Conservation (phyloP, 37 sponge, comb jelly and placozoan species). For the Corticium candelabrum region DNA sequence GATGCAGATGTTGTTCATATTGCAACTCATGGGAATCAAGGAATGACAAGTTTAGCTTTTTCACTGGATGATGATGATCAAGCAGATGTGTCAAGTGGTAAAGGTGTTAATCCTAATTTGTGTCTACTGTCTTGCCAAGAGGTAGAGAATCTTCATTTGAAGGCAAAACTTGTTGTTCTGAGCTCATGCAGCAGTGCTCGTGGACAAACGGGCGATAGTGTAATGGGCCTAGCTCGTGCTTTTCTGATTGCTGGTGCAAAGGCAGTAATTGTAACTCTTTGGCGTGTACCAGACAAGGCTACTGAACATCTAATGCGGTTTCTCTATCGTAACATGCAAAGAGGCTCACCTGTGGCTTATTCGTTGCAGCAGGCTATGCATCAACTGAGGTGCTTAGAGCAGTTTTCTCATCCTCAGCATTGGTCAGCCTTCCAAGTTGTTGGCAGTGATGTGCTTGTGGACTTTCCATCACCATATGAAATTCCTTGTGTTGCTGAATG, state of each 20-base stretch:
- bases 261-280: constrained; percentile 56
- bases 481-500: no score
- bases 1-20: not conserved
- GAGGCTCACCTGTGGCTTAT: constrained; percentile 23
- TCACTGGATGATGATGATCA: no score
- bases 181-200: no score
- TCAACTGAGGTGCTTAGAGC: constrained; percentile 48
- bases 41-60: no score
- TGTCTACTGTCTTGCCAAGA: no score
- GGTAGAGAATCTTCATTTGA: no score
- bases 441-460: constrained; percentile 35
- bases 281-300: constrained; percentile 71
- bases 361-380: constrained; percentile 65
- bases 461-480: no score
- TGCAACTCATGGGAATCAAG: not conserved
- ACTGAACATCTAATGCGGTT: constrained; percentile 64
- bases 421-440: constrained; percentile 73
- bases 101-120: no score
- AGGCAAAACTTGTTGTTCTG: no score
- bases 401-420: constrained; percentile 50
- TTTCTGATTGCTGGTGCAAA: constrained; percentile 76
- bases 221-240: constrained; percentile 61
- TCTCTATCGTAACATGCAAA: constrained; percentile 57
- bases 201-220: constrained; percentile 64
- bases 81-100: no score